Base-by-base conservation (phyloP, 1,140 invertebrate genomes). In the Nomia melanderi region DNA sequence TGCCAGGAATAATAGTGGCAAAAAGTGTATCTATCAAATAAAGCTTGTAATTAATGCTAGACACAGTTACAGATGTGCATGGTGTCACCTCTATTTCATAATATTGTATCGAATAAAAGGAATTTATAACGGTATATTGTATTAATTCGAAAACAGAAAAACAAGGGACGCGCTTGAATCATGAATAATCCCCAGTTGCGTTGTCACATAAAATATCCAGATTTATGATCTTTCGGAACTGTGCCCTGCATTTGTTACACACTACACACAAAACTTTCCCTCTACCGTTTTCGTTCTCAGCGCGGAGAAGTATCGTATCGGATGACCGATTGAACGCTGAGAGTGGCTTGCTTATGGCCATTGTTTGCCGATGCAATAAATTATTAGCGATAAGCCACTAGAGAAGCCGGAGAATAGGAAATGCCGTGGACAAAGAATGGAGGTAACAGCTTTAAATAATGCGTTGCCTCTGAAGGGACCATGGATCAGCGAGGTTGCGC, bases 391-490 rank as follows among this genome's bases (percentile, higher is more conserved):
- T 87, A 86, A 88, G 83, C 79, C 80, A 25, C 62, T 65, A 69
- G 75, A 84, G 82, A 75, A 77, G 60, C 53, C 50, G 64, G 83
- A 56, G 84, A 86, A 86, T 86, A 78, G 84, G 79, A 84, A 86
- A 87, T 81, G 73, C 79, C 74, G 73, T 79, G 81, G 81, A 84
- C 86, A 81, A 87, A 88, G 86, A 88, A 83, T 86, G 74, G 84
- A 74, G 81, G 78, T 82, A 87, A 87, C 81, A 85, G 82, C 76
- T 86, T 87, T 88, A 87, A 88, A 88, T 88, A 88, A 88, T 88
- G 82, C 86, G 86, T 86, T 77, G 78, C 81, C 83, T 88, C 88
- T 86, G 82, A 83, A 81, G 85, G 66, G 69, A 80, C 62, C 77
- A 63, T 77, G 73, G 73, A 73, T 62, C 62, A 39, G 57, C 57